A percentile compares a stretch with the other conserved stretches of the same genome.
These are phyloP conservation scores for Coptodon bakossiorum DNA, from an alignment of 2,113 vertebrate species.

Conservation along the genomic window DNA sequence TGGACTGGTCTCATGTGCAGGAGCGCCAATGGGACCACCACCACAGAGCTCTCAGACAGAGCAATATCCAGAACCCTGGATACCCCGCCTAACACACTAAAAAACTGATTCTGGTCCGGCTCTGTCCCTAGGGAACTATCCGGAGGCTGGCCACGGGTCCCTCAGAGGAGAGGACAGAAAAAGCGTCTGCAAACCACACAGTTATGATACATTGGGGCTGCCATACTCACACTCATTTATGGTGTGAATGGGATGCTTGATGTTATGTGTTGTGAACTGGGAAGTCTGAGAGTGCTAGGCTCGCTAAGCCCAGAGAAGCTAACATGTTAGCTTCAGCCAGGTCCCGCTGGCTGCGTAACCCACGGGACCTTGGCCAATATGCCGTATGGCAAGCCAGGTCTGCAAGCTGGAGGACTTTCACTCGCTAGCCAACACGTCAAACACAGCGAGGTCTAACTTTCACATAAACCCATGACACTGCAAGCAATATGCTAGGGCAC, in stretches of 20 bases:
- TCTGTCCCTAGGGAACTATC: not conserved
- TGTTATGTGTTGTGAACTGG: not conserved
- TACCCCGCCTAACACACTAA: not conserved
- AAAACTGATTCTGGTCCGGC: not conserved
- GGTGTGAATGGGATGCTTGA: not conserved
- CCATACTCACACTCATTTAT: not conserved
- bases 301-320: not conserved
- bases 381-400: not conserved
- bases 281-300: not conserved
- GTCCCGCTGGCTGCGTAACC: not conserved
- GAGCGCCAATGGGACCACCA: not conserved
- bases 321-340: not conserved
- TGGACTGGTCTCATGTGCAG: not conserved
- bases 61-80: not conserved
- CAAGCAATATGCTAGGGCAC: fast-evolving
- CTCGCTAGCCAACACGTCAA: fast-evolving
- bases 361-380: not conserved
- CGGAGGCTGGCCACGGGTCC: fast-evolving
- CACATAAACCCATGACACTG: not conserved
- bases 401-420: not conserved
- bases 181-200: not conserved
- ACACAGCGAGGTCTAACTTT: not conserved
- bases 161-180: not conserved
- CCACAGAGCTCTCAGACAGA: not conserved
- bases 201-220: not conserved